Percentiles rank a stretch among this genome's conserved stretches.
These are phyloP conservation scores for Decapterus maruadsi DNA, from an alignment of 2,797 vertebrate species.

Conservation along the genomic window DNA sequence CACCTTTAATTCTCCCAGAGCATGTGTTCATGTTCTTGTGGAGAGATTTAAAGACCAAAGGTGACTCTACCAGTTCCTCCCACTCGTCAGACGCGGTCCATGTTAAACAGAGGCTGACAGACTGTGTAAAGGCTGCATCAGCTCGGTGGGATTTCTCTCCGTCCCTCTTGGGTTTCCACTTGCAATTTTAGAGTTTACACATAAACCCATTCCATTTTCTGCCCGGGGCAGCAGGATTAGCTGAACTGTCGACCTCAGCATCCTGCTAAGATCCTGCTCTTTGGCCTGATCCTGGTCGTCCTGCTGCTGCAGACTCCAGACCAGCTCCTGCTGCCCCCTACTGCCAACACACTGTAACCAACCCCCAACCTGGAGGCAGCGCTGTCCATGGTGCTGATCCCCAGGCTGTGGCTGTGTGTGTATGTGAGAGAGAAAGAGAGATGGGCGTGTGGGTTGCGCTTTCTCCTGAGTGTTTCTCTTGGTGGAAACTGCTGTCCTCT, in stretches of 20 bases:
- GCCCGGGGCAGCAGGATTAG: conserved; percentile 73
- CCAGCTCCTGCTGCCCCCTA: conserved; percentile 49
- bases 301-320: conserved; percentile 31
- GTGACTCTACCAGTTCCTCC: too few relatives aligned
- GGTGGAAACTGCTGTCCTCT: neutral
- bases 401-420: neutral
- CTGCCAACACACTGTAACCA: conserved; percentile 40
- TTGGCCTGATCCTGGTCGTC: conserved; percentile 46
- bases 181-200: conserved; percentile 48
- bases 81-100: conserved; percentile 13
- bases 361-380: conserved; percentile 11
- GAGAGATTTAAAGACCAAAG: neutral
- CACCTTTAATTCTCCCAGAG: neutral
- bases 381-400: conserved; percentile 81
- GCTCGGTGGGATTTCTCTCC: conserved; percentile 45
- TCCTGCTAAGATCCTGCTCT: conserved; percentile 61
- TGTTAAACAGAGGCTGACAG: conserved; percentile 14
- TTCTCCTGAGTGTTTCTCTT: conserved; percentile 1
- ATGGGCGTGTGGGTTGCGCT: conserved; percentile 15
- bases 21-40: neutral
- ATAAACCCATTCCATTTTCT: conserved; percentile 59
- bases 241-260: conserved; percentile 66
- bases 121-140: conserved; percentile 44
- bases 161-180: conserved; percentile 17
- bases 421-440: neutral